These are phyloP conservation scores for Cydia strobilella DNA, from an alignment of 1,140 invertebrate species.

Conservation along the genomic window DNA sequence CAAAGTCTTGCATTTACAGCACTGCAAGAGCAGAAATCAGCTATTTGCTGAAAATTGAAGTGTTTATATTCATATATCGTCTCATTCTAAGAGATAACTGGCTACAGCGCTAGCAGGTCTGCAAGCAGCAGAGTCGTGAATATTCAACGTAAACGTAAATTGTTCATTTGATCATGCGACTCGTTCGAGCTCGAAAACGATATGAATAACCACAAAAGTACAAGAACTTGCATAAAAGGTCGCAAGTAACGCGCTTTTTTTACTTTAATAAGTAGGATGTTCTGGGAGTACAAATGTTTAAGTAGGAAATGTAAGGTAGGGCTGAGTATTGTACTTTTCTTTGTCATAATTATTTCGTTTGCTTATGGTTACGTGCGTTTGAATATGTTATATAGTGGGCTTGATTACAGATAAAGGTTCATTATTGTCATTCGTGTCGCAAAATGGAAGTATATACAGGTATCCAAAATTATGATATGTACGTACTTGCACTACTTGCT, in stretches of 20 bases:
- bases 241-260: neutral
- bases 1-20: no score
- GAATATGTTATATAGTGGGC: neutral
- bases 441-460: no score
- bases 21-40: no score
- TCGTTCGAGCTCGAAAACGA: neutral
- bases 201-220: neutral
- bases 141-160: no score
- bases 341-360: conserved; percentile 5
- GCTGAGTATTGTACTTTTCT: neutral
- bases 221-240: neutral
- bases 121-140: no score
- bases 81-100: no score
- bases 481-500: no score
- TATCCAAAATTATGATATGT: no score
- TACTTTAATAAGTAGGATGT: neutral
- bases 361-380: neutral
- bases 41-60: no score
- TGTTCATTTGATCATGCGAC: neutral
- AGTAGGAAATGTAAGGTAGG: neutral
- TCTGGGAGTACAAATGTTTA: neutral
- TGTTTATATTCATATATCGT: no score
- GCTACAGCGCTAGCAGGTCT: no score
- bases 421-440: no score
- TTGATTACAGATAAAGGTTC: neutral